Base-by-base conservation (phyloP, 1,140 invertebrate species). In the Danaus plexippus region DNA sequence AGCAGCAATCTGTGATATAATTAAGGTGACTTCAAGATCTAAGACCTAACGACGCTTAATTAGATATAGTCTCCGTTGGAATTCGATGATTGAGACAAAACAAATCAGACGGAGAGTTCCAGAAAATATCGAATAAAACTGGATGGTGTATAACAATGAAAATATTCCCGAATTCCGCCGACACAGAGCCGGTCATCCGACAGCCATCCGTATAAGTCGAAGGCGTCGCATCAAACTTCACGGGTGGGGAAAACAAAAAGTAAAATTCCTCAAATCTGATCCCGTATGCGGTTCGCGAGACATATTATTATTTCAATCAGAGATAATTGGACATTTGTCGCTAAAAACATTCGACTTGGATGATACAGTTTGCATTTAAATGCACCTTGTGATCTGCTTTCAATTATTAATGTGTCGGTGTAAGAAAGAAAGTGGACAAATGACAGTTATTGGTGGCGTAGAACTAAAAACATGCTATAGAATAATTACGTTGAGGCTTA, bases 291-390 rank as follows among this genome's bases (percentile, higher is more conserved):
- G 64, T 55, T 53, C 61, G 61, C 71, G 69, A 58, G 55, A 47
- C 52, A 66, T 73, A 77, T 73, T 77, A 79, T 79, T 79, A 77
- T 77, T 79, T 77, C 74, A 77, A 79, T 79, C 76, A 71, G 57
- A 70, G 69, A 71, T 79, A 79, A 79, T 79, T 79, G 76, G 74
- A 75, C 68, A 72, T 62, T 73, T 73, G 76, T 77, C 72, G 66
- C 67, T 59, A 59, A 74, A 76, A 77, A 75, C 22, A 32, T 32
- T 32, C 22, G 22, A 32, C 22, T 32, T 8, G 2, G 22, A 32
- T 32, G 22, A 32, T 32, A 32, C 22, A 32, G 22, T 32, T 32
- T 32, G 22, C 22, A 32, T 32, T 32, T 32, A 32, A 32, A 32
- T 32, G 22, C 7, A 32, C 5, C 5, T 32, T 8, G 22, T 32